Base-by-base conservation (phyloP, 1,140 invertebrate genomes). In the Anoplolepis gracilipes region DNA sequence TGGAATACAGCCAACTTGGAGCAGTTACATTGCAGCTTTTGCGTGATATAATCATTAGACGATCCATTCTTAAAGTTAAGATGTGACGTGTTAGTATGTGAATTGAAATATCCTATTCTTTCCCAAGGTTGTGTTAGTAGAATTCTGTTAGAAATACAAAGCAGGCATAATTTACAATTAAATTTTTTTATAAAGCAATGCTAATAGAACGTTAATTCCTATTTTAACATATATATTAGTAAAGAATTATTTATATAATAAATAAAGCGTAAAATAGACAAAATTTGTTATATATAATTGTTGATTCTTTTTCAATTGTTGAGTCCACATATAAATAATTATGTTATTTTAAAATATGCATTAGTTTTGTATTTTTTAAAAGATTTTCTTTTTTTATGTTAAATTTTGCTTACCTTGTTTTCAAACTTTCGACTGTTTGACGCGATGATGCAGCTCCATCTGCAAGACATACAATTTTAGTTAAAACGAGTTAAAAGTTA, bases 141-240 rank as follows among this genome's bases (percentile, higher is more conserved):
- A 87, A 92, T 92, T 91, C 92, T 94, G 91, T 94, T 93, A 91
- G 93, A 92, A 33, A 93, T 91, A 46, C 4, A 81, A 94, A 91
- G 85, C 92, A 89, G 13, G 91, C 86, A 93, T 90, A 94, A 86
- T 88, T 94, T 70, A 88, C 87, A 67, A 92, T 93, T 92, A 93
- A 90, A 91, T 75, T 49, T 49, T 19, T 16, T 49, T 49, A 49
- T 49, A 16, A 49, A 81, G 67, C 92, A 85, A 91, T 92, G 64
- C 91, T 90, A 91, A 93, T 93, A 92, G 55, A 93, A 94, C 22
- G 57, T 2, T 73, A 28, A 55, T 28, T 49, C 25, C 6, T 53
- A 73, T 16, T 55, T 57, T 73, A 57, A 73, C n/a, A 57, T 57
- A 75, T 11, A 57, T 75, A 59, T 59, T 75, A 57, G 7, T 57